phyloP scores from a whole-genome alignment of 2,797 vertebrate species.

The Heteromormyrus szaboi region DNA sequence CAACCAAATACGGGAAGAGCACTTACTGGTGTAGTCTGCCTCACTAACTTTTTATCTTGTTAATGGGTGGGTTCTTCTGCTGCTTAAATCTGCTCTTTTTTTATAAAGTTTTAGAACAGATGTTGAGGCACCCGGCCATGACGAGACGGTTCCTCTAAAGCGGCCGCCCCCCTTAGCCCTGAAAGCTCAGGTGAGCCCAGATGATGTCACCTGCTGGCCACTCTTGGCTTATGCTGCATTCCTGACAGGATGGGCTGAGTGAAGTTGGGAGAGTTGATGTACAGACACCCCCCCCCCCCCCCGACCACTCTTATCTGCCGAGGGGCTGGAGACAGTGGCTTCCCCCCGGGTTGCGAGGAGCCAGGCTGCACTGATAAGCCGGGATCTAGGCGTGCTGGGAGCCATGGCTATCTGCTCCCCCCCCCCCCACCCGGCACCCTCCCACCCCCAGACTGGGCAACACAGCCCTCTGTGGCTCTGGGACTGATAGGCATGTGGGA shows the following conservation, averaged over 20 bases:
- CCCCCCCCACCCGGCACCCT: background rate
- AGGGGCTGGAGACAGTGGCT: constrained; percentile 70
- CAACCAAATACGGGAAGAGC: constrained; percentile 55
- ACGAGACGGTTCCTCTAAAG: background rate
- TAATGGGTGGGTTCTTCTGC: constrained; percentile 12
- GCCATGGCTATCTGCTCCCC: constrained; percentile 71
- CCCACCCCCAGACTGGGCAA: constrained; percentile 56
- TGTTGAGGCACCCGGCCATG: background rate
- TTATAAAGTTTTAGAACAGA: background rate
- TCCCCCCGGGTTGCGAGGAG: constrained; percentile 63
- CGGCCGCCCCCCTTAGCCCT: background rate
- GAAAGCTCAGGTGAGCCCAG: background rate
- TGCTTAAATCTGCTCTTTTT: background rate
- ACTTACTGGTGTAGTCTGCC: constrained; percentile 49
- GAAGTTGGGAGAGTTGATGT: background rate
- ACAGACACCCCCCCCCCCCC: constrained; percentile 30
- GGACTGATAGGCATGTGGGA: constrained; percentile 59
- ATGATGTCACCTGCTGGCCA: background rate
- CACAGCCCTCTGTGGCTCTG: constrained; percentile 67
- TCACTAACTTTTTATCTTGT: constrained; percentile 54
- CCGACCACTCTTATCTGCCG: constrained; percentile 73
- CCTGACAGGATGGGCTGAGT: background rate
- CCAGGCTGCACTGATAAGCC: constrained; percentile 73
- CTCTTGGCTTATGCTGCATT: background rate
- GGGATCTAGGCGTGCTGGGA: constrained; percentile 65